phyloP scores from a whole-genome alignment of 2,888 invertebrate genomes.

The Alentia gelatinosa region DNA sequence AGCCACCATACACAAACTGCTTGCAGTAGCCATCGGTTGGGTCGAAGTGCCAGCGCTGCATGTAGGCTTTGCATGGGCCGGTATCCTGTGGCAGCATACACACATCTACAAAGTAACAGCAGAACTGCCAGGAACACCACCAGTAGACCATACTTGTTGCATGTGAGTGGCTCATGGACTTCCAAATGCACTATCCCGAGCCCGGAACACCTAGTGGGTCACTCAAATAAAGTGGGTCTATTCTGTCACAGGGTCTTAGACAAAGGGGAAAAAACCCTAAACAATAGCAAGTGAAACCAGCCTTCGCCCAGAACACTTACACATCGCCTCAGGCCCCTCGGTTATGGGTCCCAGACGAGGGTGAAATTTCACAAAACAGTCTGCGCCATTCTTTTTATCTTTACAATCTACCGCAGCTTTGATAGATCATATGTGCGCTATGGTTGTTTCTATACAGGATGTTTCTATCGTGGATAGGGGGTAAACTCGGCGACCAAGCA shows the following conservation, averaged over 20 bases:
- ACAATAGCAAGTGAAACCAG: neutral
- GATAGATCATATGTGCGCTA: too few relatives aligned
- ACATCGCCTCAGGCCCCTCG: neutral
- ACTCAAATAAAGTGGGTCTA: neutral
- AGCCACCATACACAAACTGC: slow-evolving; percentile 64
- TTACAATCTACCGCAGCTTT: too few relatives aligned
- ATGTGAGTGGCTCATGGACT: neutral
- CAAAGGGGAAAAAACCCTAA: neutral
- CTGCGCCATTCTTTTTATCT: too few relatives aligned
- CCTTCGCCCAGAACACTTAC: neutral
- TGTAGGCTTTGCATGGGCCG: slow-evolving; percentile 70
- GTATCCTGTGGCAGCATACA: slow-evolving; percentile 84
- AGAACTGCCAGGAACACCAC: slow-evolving; percentile 22
- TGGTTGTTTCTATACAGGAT: too few relatives aligned
- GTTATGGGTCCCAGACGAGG: neutral
- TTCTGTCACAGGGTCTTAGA: too few relatives aligned
- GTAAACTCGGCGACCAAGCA: too few relatives aligned
- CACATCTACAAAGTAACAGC: slow-evolving; percentile 50
- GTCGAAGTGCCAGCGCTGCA: slow-evolving; percentile 84
- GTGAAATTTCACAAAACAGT: neutral
- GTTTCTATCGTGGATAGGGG: too few relatives aligned
- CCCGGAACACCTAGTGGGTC: neutral
- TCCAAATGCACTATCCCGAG: neutral
- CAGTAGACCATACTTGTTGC: neutral
- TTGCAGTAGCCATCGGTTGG: slow-evolving; percentile 84